Evolutionary conservation across 2,113 vertebrate genomes (phyloP).

Genomic region (Aviceda subcristata): DNA sequence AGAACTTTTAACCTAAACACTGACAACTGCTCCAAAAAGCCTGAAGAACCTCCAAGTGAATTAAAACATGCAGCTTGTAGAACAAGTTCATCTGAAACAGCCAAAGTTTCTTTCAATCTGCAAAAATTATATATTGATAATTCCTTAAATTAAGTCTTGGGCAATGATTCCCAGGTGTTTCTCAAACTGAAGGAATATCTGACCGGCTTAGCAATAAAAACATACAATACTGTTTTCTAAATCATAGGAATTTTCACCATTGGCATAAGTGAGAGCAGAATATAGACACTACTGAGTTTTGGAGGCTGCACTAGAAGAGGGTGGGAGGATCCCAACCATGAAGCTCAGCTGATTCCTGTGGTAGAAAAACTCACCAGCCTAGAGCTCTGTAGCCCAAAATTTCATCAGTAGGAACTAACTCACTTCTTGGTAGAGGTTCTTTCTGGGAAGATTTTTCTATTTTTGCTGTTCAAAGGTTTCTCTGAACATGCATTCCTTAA

Average conservation of each 20-base stretch:
- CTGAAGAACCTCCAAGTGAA: not conserved
- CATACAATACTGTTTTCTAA: not conserved
- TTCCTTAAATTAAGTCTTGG: not conserved
- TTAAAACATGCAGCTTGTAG: not conserved
- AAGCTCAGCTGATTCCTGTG: not conserved
- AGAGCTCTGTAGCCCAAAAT: not conserved
- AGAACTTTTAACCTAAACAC: not conserved
- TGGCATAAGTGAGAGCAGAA: not conserved
- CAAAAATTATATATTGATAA: not conserved
- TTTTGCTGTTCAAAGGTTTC: not conserved
- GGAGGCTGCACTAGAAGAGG: not conserved
- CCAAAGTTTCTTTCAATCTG: not conserved
- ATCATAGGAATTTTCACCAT: not conserved
- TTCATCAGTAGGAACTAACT: not conserved
- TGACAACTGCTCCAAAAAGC: not conserved
- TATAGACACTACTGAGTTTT: not conserved
- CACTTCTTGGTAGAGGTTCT: not conserved
- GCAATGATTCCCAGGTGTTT: not conserved
- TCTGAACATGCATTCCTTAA: not conserved
- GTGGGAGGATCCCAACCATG: not conserved
- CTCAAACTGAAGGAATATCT: not conserved
- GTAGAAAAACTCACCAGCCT: not conserved
- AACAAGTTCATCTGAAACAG: not conserved
- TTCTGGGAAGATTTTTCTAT: not conserved
- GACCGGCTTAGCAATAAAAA: not conserved